Evolutionary conservation across 2,113 vertebrate species (phyloP).

Genomic region (Nannobrachium achirus): DNA sequence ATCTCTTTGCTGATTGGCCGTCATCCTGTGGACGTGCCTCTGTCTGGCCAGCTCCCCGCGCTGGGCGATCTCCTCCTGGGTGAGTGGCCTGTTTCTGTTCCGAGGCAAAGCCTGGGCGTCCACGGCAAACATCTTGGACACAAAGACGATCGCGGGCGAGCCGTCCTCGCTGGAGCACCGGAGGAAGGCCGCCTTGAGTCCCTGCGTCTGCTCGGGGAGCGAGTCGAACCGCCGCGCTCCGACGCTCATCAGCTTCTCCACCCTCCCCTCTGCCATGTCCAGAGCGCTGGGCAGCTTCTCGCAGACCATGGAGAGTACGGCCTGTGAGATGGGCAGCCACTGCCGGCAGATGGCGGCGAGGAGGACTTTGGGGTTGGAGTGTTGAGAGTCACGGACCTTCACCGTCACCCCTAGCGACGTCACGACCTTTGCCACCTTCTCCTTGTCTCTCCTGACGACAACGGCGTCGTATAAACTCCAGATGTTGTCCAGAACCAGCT

Average conservation of each 20-base stretch:
- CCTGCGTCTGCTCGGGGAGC: slow-evolving; percentile 85
- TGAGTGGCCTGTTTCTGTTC: slow-evolving; percentile 87
- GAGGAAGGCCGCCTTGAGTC: too few relatives aligned
- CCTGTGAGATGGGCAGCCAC: slow-evolving; percentile 92
- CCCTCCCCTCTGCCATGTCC: slow-evolving; percentile 86
- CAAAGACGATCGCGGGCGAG: too few relatives aligned
- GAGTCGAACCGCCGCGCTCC: slow-evolving; percentile 86
- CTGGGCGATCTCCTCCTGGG: slow-evolving; percentile 85
- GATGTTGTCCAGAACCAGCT: too few relatives aligned
- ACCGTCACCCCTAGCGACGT: slow-evolving; percentile 88
- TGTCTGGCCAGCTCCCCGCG: slow-evolving; percentile 80
- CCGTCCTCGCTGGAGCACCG: too few relatives aligned
- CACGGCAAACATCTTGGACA: too few relatives aligned
- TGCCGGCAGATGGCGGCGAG: slow-evolving; percentile 93
- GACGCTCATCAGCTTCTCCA: slow-evolving; percentile 90
- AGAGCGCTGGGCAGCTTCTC: slow-evolving; percentile 92
- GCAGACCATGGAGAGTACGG: slow-evolving; percentile 96
- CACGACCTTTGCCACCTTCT: slow-evolving; percentile 93
- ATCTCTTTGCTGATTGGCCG: slow-evolving; percentile 62
- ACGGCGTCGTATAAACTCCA: too few relatives aligned
- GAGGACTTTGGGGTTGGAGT: slow-evolving; percentile 93
- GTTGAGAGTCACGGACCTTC: slow-evolving; percentile 85
- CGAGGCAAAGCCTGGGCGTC: too few relatives aligned
- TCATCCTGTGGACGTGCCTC: slow-evolving; percentile 82
- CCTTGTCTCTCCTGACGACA: slow-evolving; percentile 97